Evolutionary conservation across 2,888 invertebrate genomes (phyloP), one percentile per base, ranked within the genome.

Genomic region (Drosophila rubida): DNA sequence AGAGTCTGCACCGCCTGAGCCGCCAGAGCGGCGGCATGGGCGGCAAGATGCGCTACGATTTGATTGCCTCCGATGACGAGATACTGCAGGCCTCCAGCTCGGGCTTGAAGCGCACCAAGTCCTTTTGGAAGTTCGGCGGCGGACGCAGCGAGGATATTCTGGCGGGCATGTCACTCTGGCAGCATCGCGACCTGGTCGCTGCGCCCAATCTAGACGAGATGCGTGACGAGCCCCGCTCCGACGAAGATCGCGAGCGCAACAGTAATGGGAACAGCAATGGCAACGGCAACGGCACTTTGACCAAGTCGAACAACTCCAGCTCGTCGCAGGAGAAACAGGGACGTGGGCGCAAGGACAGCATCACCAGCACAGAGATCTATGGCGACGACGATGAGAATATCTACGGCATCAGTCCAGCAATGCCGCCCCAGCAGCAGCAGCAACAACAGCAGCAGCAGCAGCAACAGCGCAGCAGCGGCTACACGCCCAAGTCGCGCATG

Each of bases 111-210:
- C 93, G 97, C 46, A 96, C 96, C 0, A 97, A 96, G 90, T 96
- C 96, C 0, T 96, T 97, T 89, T 97, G 97, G 97, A 95, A 95
- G 86, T 96, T 97, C 83, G 95, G 96, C 19, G 85, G 87, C 7
- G 90, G 90, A 13, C 89, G 90, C n/a, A 94, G 95, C 2, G 94
- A 95, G 58, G 96, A 96, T 68, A 96, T 96, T 51, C 93, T 97
- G 83, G 96, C 96, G 85, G 97, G 97, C 0, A 97, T 97, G 96
- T 95, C 96, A 0, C 93, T 97, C 55, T 97, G 97, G 97, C 95
- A 95, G 87, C 97, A 97, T 89, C 93, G 96, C 32, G 96, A 97
- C 78, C 93, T 97, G 67, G 96, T 97, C 0, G 96, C 90, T 0
- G 81, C 91, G 0, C 89, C 90, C 13, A 90, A 90, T 66, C 45